Conservation (phyloP, 2,888 invertebrate genomes). For the Drosophila cyrtoloma region DNA sequence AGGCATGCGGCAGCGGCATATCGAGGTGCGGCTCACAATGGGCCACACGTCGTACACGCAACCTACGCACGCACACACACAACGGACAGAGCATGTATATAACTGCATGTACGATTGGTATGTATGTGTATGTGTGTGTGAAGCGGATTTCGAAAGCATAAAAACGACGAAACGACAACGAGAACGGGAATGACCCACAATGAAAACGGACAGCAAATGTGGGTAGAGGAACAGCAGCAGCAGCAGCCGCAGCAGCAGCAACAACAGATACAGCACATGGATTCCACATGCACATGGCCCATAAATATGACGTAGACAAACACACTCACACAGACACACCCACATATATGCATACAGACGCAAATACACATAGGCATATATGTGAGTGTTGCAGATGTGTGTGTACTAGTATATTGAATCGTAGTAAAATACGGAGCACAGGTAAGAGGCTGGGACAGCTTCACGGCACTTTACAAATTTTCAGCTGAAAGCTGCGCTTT, state of each 20-base stretch:
- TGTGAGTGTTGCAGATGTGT: slow-evolving; percentile 30
- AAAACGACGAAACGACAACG: slow-evolving; percentile 58
- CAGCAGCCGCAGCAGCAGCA: slow-evolving; percentile 21
- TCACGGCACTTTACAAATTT: slow-evolving; percentile 72
- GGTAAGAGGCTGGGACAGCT: slow-evolving; percentile 52
- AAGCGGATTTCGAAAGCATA: slow-evolving; percentile 73
- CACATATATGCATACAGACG: neutral
- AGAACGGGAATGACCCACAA: slow-evolving; percentile 74
- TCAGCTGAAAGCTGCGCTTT: slow-evolving; percentile 73
- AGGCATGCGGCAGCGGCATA: slow-evolving; percentile 32
- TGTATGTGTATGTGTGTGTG: slow-evolving; percentile 39
- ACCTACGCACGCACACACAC: slow-evolving; percentile 31
- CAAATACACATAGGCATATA: neutral
- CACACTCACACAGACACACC: slow-evolving; percentile 1
- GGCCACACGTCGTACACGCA: slow-evolving; percentile 76
- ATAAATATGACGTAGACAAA: slow-evolving; percentile 72
- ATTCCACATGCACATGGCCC: slow-evolving; percentile 59
- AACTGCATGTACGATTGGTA: slow-evolving; percentile 23
- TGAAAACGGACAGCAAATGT: slow-evolving; percentile 66
- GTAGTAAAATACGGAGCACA: slow-evolving; percentile 70
- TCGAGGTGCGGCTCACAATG: slow-evolving; percentile 71
- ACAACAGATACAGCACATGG: slow-evolving; percentile 38
- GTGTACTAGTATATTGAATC: slow-evolving; percentile 27
- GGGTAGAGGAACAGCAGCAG: slow-evolving; percentile 24
- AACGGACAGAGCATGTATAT: slow-evolving; percentile 48